phyloP scores from a whole-genome alignment of 2,888 invertebrate genomes.

The Hemithea aestivaria region DNA sequence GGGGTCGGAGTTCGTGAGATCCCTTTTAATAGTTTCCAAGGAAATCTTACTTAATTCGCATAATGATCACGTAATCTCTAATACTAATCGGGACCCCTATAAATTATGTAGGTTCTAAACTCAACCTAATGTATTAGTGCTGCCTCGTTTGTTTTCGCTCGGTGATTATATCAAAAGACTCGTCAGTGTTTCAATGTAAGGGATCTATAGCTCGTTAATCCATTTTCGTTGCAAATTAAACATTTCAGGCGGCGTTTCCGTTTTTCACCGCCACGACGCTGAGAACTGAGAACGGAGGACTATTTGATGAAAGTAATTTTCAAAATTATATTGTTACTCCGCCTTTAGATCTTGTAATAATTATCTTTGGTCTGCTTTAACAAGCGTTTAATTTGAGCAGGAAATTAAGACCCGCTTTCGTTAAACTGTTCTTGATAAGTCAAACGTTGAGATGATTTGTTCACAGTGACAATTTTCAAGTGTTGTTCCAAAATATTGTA shows the following conservation, averaged over 20 bases:
- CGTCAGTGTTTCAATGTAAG: conserved; percentile 22
- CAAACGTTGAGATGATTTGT: conserved; percentile 42
- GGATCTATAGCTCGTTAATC: conserved; percentile 54
- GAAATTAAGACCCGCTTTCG: conserved; percentile 55
- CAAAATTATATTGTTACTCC: conserved; percentile 69
- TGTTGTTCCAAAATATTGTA: conserved; percentile 16
- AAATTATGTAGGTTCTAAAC: conserved; percentile 43
- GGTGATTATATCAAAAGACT: conserved; percentile 25
- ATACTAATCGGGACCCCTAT: conserved; percentile 48
- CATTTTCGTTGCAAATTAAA: conserved; percentile 67
- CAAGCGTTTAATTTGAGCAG: conserved; percentile 64
- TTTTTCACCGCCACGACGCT: conserved; percentile 46
- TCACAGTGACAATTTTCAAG: conserved; percentile 27
- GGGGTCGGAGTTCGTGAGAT: conserved; percentile 54
- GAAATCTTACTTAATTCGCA: conserved; percentile 65
- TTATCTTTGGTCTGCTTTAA: conserved; percentile 69
- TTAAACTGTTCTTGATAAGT: conserved; percentile 49
- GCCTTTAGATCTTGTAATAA: conserved; percentile 67
- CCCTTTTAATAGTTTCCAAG: conserved; percentile 68
- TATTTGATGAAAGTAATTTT: conserved; percentile 67
- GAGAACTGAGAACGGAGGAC: conserved; percentile 54
- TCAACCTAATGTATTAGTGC: conserved; percentile 25
- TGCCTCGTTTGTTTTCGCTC: conserved; percentile 31
- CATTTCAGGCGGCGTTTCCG: conserved; percentile 68
- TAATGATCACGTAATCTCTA: conserved; percentile 60